phyloP scores from a whole-genome alignment of 2,113 vertebrate species.

The Rhynchomys soricoides region DNA sequence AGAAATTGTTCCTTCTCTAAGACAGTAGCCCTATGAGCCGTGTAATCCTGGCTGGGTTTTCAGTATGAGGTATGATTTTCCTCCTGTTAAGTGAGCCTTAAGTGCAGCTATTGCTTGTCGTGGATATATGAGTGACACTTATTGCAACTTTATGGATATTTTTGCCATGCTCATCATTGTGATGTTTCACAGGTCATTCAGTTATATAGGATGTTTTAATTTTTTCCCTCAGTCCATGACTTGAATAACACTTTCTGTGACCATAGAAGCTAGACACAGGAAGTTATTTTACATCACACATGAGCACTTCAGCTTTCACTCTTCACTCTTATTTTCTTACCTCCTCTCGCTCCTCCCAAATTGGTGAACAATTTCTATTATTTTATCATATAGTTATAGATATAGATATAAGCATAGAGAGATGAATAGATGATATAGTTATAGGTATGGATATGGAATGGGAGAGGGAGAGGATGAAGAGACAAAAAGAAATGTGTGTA shows the following conservation, averaged over 20 bases:
- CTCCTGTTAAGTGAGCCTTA: background rate
- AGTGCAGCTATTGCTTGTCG: background rate
- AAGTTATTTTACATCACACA: background rate
- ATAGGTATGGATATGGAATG: too few relatives aligned
- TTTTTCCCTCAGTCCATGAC: too few relatives aligned
- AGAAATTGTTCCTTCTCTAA: background rate
- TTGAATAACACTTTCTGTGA: background rate
- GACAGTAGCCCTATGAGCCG: background rate
- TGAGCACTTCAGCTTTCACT: background rate
- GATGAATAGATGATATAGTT: too few relatives aligned
- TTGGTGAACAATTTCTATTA: background rate
- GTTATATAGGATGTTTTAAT: background rate
- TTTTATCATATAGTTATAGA: too few relatives aligned
- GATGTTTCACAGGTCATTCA: background rate
- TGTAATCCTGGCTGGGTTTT: background rate
- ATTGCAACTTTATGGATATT: background rate
- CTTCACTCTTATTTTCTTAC: background rate
- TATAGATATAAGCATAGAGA: too few relatives aligned
- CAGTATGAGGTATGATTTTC: background rate
- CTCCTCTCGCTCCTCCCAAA: background rate
- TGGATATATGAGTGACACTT: background rate
- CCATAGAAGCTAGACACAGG: background rate
- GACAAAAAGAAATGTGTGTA: background rate
- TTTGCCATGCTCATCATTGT: background rate
- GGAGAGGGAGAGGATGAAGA: too few relatives aligned